Evolutionary conservation across 2,888 invertebrate genomes (phyloP).

Genomic region (Pseudococcus longispinus): DNA sequence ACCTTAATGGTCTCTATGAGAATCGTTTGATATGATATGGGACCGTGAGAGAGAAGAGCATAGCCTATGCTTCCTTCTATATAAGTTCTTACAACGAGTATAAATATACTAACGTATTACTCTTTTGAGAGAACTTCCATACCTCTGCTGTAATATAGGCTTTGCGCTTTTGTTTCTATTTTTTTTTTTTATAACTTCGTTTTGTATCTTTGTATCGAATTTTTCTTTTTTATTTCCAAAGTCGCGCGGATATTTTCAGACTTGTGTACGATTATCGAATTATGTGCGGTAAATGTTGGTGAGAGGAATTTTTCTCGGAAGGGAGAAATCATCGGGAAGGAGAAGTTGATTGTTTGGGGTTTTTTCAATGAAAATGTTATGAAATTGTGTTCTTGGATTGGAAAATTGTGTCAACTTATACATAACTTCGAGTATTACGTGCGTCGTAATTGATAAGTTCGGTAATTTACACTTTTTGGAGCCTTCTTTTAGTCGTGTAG

Average conservation of each 20-base stretch:
- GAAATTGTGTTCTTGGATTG: no score
- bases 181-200: constrained; percentile 45
- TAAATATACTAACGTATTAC: constrained; percentile 56
- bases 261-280: background rate
- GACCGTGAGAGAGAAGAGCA: constrained; percentile 52
- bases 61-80: constrained; percentile 51
- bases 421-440: no score
- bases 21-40: constrained; percentile 57
- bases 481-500: background rate
- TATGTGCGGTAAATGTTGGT: background rate
- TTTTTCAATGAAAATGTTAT: background rate
- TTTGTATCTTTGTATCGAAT: constrained; percentile 34
- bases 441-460: no score
- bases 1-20: constrained; percentile 56
- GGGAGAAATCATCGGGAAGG: background rate
- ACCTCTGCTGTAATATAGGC: constrained; percentile 53
- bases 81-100: constrained; percentile 55
- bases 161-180: constrained; percentile 54
- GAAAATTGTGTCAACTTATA: no score
- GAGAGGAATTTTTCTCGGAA: background rate
- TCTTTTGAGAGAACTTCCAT: constrained; percentile 55
- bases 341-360: background rate
- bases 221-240: constrained; percentile 41
- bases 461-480: no score
- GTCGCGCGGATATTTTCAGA: background rate